phyloP scores from a whole-genome alignment of 2,888 invertebrate species.

The Himalopsyche anomala region DNA sequence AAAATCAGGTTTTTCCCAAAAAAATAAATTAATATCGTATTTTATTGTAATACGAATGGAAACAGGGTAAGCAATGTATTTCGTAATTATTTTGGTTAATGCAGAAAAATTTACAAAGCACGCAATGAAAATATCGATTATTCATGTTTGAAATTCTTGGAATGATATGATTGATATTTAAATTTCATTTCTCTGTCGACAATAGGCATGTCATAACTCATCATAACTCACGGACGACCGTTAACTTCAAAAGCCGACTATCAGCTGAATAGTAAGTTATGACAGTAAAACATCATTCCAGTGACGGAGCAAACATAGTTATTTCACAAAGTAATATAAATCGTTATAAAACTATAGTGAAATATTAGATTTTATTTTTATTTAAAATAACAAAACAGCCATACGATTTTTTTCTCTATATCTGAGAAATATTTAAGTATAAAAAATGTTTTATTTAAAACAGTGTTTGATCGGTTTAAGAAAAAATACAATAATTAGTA shows the following conservation, averaged over 20 bases:
- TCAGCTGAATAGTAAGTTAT: slow-evolving; percentile 16
- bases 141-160: not conserved
- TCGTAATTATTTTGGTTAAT: not conserved
- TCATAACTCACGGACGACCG: slow-evolving; percentile 23
- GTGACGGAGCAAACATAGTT: not conserved
- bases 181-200: slow-evolving; percentile 16
- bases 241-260: slow-evolving; percentile 34
- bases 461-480: too few relatives aligned
- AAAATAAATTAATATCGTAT: too few relatives aligned
- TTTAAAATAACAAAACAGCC: too few relatives aligned
- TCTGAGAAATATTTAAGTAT: too few relatives aligned
- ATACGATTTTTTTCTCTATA: too few relatives aligned
- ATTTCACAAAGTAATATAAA: too few relatives aligned
- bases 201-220: slow-evolving; percentile 12
- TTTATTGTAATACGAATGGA: too few relatives aligned
- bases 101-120: not conserved
- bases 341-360: too few relatives aligned
- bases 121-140: not conserved
- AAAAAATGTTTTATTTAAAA: too few relatives aligned
- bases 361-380: too few relatives aligned
- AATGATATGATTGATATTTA: slow-evolving; percentile 10
- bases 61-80: not conserved
- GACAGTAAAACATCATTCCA: not conserved
- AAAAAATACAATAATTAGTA: too few relatives aligned
- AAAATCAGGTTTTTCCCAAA: too few relatives aligned